These are phyloP conservation scores for Myotis planiceps DNA, from an alignment of 2,797 vertebrate genomes.

Conservation along the genomic window DNA sequence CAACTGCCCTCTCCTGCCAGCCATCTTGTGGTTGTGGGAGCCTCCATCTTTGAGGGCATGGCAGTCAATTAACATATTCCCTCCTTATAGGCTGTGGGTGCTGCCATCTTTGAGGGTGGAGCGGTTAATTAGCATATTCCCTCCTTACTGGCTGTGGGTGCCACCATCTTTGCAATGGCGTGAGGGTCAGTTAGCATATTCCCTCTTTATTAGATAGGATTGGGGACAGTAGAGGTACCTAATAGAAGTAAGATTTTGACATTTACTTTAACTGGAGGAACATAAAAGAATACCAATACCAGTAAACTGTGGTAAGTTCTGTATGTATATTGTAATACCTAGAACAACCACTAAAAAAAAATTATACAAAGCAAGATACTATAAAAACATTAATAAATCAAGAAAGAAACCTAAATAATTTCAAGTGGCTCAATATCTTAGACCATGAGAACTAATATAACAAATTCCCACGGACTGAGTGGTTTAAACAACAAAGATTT, in stretches of 20 bases:
- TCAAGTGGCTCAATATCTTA: not conserved
- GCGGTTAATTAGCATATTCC: too few species aligned
- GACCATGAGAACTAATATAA: not conserved
- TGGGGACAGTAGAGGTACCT: not conserved
- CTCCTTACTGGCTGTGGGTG: too few species aligned
- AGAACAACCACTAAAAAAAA: not conserved
- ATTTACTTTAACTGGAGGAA: not conserved
- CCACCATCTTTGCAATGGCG: too few species aligned
- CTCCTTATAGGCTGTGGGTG: too few species aligned
- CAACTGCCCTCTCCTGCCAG: too few species aligned
- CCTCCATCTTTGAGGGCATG: too few species aligned
- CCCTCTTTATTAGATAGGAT: not conserved
- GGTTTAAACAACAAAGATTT: not conserved
- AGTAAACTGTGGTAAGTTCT: not conserved
- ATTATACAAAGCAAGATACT: not conserved
- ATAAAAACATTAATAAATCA: not conserved
- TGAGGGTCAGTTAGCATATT: too few species aligned
- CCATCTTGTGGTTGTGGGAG: too few species aligned
- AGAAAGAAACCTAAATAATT: not conserved
- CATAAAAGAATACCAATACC: not conserved
- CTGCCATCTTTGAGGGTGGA: too few species aligned
- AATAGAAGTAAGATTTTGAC: not conserved
- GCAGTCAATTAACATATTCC: too few species aligned
- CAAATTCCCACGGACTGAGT: not conserved
- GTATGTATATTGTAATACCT: not conserved